Conservation (phyloP, 2,113 vertebrate genomes). For the Pleuronectes platessa region DNA sequence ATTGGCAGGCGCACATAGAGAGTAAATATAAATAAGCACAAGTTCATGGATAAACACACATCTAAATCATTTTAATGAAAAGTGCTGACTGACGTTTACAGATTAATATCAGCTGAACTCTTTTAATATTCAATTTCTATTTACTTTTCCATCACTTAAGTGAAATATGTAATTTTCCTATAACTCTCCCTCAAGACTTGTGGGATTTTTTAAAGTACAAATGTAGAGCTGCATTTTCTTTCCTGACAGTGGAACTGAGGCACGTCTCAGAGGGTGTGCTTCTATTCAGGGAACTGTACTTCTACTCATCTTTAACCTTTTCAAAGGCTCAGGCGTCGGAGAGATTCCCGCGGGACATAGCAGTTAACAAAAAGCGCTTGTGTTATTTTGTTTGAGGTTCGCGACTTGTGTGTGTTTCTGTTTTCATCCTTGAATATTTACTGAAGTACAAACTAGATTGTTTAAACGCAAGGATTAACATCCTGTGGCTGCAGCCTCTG, state of each 20-base stretch:
- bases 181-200: slow-evolving; percentile 19
- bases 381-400: slow-evolving; percentile 17
- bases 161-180: slow-evolving; percentile 31
- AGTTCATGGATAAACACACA: slow-evolving; percentile 39
- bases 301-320: slow-evolving; percentile 9
- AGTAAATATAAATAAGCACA: slow-evolving; percentile 35
- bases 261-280: slow-evolving; percentile 17
- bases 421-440: slow-evolving; percentile 15
- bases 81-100: slow-evolving; percentile 23
- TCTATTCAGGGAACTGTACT: slow-evolving; percentile 34
- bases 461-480: neutral
- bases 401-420: no score
- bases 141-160: slow-evolving; percentile 55
- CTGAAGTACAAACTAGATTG: slow-evolving; percentile 12
- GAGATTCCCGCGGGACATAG: slow-evolving; percentile 22
- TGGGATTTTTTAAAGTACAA: slow-evolving; percentile 19
- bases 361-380: slow-evolving; percentile 7
- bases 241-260: slow-evolving; percentile 13
- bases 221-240: slow-evolving; percentile 14
- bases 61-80: slow-evolving; percentile 17
- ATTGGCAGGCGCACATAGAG: slow-evolving; percentile 35
- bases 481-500: neutral
- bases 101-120: slow-evolving; percentile 32
- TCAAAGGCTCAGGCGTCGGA: neutral
- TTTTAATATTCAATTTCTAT: slow-evolving; percentile 42